Conservation (phyloP, 2,888 invertebrate species). For the Candidula unifasciata region DNA sequence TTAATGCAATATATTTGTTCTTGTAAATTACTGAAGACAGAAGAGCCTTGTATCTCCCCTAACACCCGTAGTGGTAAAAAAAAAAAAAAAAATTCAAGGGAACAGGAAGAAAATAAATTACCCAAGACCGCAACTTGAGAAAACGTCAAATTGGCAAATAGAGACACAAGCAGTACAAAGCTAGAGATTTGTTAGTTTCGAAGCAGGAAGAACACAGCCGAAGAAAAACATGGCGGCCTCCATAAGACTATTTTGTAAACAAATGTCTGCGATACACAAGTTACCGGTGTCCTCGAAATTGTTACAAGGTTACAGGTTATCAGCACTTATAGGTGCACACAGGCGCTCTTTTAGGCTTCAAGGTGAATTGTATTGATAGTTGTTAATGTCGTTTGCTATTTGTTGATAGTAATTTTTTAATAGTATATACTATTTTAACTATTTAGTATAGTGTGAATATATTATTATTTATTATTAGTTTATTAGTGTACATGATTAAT, state of each 20-base stretch:
- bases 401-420: background rate
- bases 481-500: too few relatives aligned
- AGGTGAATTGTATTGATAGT: constrained; percentile 22
- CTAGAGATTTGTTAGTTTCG: constrained; percentile 33
- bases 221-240: constrained; percentile 53
- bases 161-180: constrained; percentile 48
- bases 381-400: background rate
- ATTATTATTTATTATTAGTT: too few relatives aligned
- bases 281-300: background rate
- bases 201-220: background rate
- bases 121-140: too few relatives aligned
- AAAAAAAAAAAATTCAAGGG: too few relatives aligned
- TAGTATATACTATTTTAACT: too few relatives aligned
- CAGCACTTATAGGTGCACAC: background rate
- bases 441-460: too few relatives aligned
- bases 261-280: constrained; percentile 19
- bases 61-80: too few relatives aligned
- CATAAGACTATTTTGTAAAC: constrained; percentile 51
- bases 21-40: too few relatives aligned
- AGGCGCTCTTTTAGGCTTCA: constrained; percentile 34
- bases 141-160: constrained; percentile 50
- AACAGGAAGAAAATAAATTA: too few relatives aligned
- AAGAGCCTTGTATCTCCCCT: too few relatives aligned
- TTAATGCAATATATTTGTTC: too few relatives aligned
- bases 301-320: constrained; percentile 3